Base-by-base conservation (phyloP, 1,140 invertebrate species). In the Drosophila yakuba region DNA sequence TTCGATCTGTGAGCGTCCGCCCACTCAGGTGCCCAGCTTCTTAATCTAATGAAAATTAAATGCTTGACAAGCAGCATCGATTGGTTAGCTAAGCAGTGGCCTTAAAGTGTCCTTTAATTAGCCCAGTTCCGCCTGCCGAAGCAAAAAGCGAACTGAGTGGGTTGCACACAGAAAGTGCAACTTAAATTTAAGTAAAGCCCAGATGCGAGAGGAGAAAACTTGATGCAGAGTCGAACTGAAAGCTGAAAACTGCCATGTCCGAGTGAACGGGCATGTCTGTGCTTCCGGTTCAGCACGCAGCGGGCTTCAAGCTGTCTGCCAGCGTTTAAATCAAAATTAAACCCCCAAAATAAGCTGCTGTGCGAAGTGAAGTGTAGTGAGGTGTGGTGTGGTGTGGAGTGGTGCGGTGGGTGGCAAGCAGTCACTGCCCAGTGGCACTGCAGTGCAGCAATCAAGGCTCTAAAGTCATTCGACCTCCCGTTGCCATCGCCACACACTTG, bases 301-400 rank as follows among this genome's bases (percentile, higher is more conserved):
- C 57, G 74, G 68, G 58, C 64, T 84, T 74, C 68, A 56, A 84
- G 80, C 74, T 88, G 84, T 88, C 84, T 72, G 84, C 60, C 58
- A 71, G 77, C 84, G 71, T 88, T 88, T 88, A 88, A 89, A 88
- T 89, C 84, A 88, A 88, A 88, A 89, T 88, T 88, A 88, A 88
- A 74, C 76, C 83, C 58, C 84, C 48, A 88, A 88, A 88, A 80
- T 88, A 89, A 86, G 83, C 79, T 79, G 39, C 55, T 20, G 36
- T 64, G 61, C 20, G 62, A 51, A 45, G 59, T n/a, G 14, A 28
- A 28, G 15, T 10, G 28, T 0, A n/a, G 45, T 11, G 14, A 41
- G 0, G 4, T n/a, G 25, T 3, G 25, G 1, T 2, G 28, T 8
- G 28, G 32, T 10, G 32, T 10, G 7, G 32, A 0, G 28, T 8